Evolutionary conservation across 2,888 invertebrate species (phyloP).

Genomic region (Rhaphigaster nebulosa): DNA sequence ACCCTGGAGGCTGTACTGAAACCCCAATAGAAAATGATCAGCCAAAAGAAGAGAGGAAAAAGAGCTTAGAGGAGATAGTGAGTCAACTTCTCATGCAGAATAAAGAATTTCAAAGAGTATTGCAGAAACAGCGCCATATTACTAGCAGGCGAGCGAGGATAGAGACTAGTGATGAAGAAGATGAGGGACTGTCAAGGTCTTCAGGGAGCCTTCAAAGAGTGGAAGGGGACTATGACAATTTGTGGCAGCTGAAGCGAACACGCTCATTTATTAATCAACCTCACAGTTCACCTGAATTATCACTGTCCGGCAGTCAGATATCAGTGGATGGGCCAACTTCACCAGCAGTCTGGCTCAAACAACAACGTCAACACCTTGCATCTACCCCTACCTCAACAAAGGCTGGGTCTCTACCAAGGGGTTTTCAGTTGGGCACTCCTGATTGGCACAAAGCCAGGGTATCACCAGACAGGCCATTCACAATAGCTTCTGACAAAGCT

Average conservation of each 20-base stretch:
- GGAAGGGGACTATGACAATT: conserved; percentile 65
- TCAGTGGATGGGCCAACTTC: conserved; percentile 73
- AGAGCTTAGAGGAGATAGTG: conserved; percentile 82
- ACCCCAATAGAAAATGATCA: conserved; percentile 66
- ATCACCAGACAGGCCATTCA: conserved; percentile 77
- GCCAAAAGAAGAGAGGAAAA: conserved; percentile 69
- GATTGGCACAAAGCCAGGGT: conserved; percentile 70
- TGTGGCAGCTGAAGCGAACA: conserved; percentile 67
- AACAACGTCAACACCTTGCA: conserved; percentile 77
- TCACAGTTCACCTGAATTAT: conserved; percentile 64
- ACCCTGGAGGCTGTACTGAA: conserved; percentile 57
- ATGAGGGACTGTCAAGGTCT: conserved; percentile 63
- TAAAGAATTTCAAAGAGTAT: conserved; percentile 83
- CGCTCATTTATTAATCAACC: conserved; percentile 67
- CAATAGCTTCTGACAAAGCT: conserved; percentile 79
- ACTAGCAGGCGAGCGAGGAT: conserved; percentile 70
- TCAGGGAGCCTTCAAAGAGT: conserved; percentile 62
- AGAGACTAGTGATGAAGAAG: conserved; percentile 66
- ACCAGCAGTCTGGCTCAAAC: conserved; percentile 80
- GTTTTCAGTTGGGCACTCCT: conserved; percentile 76
- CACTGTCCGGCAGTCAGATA: conserved; percentile 64
- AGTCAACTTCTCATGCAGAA: conserved; percentile 87
- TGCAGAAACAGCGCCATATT: conserved; percentile 80
- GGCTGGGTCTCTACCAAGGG: conserved; percentile 83
- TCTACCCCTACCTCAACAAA: conserved; percentile 74